Conservation (phyloP, 2,113 vertebrate genomes). For the Heterotis niloticus region DNA sequence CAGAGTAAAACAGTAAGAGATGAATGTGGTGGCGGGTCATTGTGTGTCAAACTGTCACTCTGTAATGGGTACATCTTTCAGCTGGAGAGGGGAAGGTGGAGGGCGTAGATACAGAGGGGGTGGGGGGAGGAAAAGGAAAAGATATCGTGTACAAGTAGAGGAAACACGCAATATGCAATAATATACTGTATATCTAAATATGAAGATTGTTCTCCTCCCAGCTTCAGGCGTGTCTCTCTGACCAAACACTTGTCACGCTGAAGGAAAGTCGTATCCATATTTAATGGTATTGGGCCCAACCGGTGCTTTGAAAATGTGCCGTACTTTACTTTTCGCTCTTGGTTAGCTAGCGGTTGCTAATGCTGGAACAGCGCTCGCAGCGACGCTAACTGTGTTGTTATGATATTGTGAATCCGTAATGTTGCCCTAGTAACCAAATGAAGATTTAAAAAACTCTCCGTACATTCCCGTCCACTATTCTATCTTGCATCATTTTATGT, state of each 20-base stretch:
- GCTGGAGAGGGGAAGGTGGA: slow-evolving; percentile 76
- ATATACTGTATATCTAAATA: slow-evolving; percentile 53
- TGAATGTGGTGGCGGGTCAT: slow-evolving; percentile 91
- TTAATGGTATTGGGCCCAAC: slow-evolving; percentile 93
- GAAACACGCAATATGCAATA: slow-evolving; percentile 55
- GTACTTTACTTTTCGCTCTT: slow-evolving; percentile 91
- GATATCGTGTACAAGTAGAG: slow-evolving; percentile 16
- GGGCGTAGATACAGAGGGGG: slow-evolving; percentile 42
- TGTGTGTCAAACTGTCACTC: slow-evolving; percentile 92
- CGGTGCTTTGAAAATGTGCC: slow-evolving; percentile 92
- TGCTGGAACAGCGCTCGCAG: slow-evolving; percentile 84
- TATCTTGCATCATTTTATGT: slow-evolving; percentile 57
- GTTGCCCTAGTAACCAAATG: slow-evolving; percentile 88
- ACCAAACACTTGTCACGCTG: slow-evolving; percentile 86
- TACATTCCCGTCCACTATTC: slow-evolving; percentile 55
- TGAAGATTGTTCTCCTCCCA: slow-evolving; percentile 66
- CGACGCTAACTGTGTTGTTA: slow-evolving; percentile 84
- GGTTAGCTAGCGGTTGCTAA: slow-evolving; percentile 86
- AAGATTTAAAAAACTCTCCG: slow-evolving; percentile 58
- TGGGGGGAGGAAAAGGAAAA: slow-evolving; percentile 18
- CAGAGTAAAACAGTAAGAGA: slow-evolving; percentile 91
- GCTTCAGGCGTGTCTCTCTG: slow-evolving; percentile 78
- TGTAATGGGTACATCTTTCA: slow-evolving; percentile 93
- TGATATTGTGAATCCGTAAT: slow-evolving; percentile 86
- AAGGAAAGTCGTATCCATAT: slow-evolving; percentile 92